Conservation (phyloP, 2,113 vertebrate genomes). For the Cisticola juncidis region DNA sequence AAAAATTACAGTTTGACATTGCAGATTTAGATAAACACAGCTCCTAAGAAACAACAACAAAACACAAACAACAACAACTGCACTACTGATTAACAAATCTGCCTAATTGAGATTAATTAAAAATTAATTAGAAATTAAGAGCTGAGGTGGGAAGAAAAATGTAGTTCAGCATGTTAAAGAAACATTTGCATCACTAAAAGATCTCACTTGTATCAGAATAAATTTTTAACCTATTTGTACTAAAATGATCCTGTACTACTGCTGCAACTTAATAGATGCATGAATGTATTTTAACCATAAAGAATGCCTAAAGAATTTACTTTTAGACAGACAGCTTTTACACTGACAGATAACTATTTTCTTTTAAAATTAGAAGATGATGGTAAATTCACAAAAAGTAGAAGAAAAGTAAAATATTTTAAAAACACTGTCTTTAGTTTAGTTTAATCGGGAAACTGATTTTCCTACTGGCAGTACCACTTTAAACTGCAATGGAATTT, state of each 20-base stretch:
- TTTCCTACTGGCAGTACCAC: not conserved
- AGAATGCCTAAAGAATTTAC: not conserved
- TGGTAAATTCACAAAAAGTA: not conserved
- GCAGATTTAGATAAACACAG: not conserved
- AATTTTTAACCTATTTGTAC: not conserved
- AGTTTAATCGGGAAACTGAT: not conserved
- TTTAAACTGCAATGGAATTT: not conserved
- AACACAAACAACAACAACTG: rapidly evolving
- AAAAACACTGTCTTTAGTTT: not conserved
- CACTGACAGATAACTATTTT: not conserved
- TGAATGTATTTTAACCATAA: not conserved
- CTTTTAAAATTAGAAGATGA: not conserved
- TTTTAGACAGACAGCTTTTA: not conserved
- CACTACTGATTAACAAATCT: not conserved
- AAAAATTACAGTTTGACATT: not conserved
- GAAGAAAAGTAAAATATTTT: not conserved
- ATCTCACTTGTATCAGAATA: not conserved
- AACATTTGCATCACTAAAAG: not conserved
- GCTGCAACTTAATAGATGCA: not conserved
- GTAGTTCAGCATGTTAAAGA: not conserved
- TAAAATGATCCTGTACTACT: not conserved
- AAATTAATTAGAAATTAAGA: not conserved
- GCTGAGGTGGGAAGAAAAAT: not conserved
- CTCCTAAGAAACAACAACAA: not conserved
- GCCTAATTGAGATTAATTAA: not conserved